phyloP scores from a whole-genome alignment of 2,113 vertebrate species.

The Prionailurus bengalensis region DNA sequence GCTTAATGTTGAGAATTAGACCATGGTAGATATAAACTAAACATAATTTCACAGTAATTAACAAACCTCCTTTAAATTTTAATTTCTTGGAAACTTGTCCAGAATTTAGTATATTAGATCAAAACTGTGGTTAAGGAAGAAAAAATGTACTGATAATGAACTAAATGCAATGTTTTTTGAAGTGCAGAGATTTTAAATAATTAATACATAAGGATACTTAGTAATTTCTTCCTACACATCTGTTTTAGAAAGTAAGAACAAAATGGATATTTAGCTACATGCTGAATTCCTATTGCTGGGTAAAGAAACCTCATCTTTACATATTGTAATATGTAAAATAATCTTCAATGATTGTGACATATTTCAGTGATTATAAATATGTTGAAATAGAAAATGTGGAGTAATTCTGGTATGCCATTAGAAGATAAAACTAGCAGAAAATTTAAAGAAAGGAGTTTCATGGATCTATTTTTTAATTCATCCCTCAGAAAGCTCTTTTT shows the following conservation, averaged over 20 bases:
- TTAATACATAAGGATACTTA: not conserved
- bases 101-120: not conserved
- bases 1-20: not conserved
- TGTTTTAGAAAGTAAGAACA: not conserved
- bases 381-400: not conserved
- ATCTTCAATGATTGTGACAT: not conserved
- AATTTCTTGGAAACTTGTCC: not conserved
- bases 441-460: not conserved
- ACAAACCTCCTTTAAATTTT: not conserved
- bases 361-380: not conserved
- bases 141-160: not conserved
- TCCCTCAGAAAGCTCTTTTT: constrained; percentile 35
- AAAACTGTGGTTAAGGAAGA: not conserved
- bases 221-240: not conserved
- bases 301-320: not conserved
- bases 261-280: not conserved
- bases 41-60: not conserved
- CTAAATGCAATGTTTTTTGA: not conserved
- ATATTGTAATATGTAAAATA: not conserved
- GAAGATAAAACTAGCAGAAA: constrained; percentile 38
- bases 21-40: not conserved
- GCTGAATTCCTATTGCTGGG: not conserved
- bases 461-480: constrained; percentile 47
- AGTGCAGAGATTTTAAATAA: not conserved
- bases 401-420: not conserved